Conservation (phyloP, 1,140 invertebrate genomes). For the Oreohelix idahoensis region DNA sequence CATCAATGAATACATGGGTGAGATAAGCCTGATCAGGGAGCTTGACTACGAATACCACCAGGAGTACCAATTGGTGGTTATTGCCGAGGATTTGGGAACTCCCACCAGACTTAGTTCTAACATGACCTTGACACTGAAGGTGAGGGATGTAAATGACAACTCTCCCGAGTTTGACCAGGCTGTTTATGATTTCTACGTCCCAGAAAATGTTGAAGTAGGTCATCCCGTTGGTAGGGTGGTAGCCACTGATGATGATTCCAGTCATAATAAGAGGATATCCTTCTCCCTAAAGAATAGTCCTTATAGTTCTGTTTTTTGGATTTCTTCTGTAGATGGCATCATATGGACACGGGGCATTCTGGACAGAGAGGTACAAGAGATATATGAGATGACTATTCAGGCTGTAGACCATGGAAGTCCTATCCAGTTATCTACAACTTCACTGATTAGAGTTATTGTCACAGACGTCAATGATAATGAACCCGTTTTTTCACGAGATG, state of each 20-base stretch:
- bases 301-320: slow-evolving; percentile 80
- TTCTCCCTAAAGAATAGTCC: slow-evolving; percentile 79
- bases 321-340: slow-evolving; percentile 85
- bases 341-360: slow-evolving; percentile 82
- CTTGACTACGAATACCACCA: slow-evolving; percentile 91
- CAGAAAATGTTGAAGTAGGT: slow-evolving; percentile 73
- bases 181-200: slow-evolving; percentile 54
- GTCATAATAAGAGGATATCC: slow-evolving; percentile 89
- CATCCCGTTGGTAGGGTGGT: slow-evolving; percentile 86
- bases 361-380: slow-evolving; percentile 85
- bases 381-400: slow-evolving; percentile 76
- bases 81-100: slow-evolving; percentile 85
- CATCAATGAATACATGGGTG: slow-evolving; percentile 77
- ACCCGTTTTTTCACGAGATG: slow-evolving; percentile 57
- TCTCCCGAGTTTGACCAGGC: slow-evolving; percentile 54
- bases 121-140: slow-evolving; percentile 88
- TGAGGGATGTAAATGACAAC: slow-evolving; percentile 79
- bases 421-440: slow-evolving; percentile 81
- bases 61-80: slow-evolving; percentile 84
- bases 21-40: slow-evolving; percentile 46
- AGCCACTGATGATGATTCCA: slow-evolving; percentile 91
- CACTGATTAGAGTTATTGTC: slow-evolving; percentile 86
- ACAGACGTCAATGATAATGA: slow-evolving; percentile 89
- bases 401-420: slow-evolving; percentile 62
- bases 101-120: slow-evolving; percentile 83